Conservation (phyloP, 1,140 invertebrate genomes). For the Platyura marginata region DNA sequence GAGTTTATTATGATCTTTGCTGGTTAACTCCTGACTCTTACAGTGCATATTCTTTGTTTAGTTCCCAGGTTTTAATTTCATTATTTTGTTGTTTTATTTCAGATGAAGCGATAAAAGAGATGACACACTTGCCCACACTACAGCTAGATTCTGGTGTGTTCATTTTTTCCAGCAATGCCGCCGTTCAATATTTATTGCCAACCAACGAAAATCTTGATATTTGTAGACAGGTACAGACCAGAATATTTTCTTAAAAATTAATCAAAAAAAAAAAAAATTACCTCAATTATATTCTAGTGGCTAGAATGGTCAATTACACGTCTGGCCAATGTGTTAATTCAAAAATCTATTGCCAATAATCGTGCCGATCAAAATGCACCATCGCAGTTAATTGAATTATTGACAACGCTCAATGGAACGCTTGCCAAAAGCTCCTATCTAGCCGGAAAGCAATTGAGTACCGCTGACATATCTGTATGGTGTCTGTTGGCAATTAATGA, state of each 20-base stretch:
- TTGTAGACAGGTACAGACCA: too few relatives aligned
- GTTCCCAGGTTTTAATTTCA: too few relatives aligned
- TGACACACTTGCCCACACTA: conserved; percentile 29
- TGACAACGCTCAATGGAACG: conserved; percentile 17
- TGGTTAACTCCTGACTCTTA: too few relatives aligned
- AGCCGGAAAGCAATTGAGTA: conserved; percentile 8
- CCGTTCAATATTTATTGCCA: conserved; percentile 31
- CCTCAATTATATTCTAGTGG: conserved; percentile 32
- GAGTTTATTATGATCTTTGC: too few relatives aligned
- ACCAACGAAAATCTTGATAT: conserved; percentile 11
- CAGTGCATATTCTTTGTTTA: too few relatives aligned
- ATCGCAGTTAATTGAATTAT: conserved; percentile 23
- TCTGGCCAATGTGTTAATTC: conserved; percentile 35
- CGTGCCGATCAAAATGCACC: conserved; percentile 27
- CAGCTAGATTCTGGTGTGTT: conserved; percentile 24
- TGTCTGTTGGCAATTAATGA: conserved; percentile 23
- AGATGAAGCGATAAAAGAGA: too few relatives aligned
- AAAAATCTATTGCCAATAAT: conserved; percentile 25
- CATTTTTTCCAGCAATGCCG: conserved; percentile 35
- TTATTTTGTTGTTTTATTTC: too few relatives aligned
- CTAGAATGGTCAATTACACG: conserved; percentile 55
- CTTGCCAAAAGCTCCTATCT: conserved; percentile 17
- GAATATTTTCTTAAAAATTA: too few relatives aligned
- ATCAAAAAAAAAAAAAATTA: too few relatives aligned
- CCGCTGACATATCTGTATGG: conserved; percentile 14